Conservation (phyloP, 2,888 invertebrate species). For the Eupeodes luniger region DNA sequence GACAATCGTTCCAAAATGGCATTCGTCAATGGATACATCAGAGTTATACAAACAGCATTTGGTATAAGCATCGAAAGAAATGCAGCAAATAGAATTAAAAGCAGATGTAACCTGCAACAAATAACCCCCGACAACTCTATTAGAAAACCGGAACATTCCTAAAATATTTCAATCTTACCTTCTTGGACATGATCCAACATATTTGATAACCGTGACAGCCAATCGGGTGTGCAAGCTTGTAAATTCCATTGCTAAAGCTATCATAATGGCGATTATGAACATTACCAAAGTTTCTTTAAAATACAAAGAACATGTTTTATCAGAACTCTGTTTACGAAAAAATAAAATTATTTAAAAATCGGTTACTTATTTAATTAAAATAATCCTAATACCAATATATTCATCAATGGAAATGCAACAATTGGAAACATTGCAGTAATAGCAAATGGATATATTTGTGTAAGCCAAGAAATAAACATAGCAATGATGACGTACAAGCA, state of each 20-base stretch:
- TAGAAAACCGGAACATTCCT: background rate
- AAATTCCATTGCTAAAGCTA: conserved; percentile 31
- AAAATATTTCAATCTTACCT: background rate
- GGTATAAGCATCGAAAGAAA: conserved; percentile 33
- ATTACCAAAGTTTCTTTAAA: conserved; percentile 47
- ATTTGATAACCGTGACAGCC: background rate
- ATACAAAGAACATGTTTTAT: conserved; percentile 37
- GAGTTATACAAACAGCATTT: conserved; percentile 12
- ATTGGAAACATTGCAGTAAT: conserved; percentile 55
- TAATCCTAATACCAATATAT: conserved; percentile 28
- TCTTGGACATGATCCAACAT: background rate
- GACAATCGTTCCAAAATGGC: conserved; percentile 20
- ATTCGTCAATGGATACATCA: conserved; percentile 39
- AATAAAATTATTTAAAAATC: background rate
- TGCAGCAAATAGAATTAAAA: conserved; percentile 4
- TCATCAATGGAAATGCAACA: conserved; percentile 47
- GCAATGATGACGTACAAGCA: conserved; percentile 31
- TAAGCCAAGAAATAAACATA: conserved; percentile 35
- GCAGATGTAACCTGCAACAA: conserved; percentile 27
- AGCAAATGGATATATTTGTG: conserved; percentile 18
- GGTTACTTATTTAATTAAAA: too few relatives aligned
- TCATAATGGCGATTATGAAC: conserved; percentile 30
- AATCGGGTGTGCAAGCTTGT: background rate
- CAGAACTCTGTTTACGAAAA: conserved; percentile 24
- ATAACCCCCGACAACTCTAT: background rate